Base-by-base conservation (phyloP, 2,797 vertebrate genomes). In the Artibeus lituratus region DNA sequence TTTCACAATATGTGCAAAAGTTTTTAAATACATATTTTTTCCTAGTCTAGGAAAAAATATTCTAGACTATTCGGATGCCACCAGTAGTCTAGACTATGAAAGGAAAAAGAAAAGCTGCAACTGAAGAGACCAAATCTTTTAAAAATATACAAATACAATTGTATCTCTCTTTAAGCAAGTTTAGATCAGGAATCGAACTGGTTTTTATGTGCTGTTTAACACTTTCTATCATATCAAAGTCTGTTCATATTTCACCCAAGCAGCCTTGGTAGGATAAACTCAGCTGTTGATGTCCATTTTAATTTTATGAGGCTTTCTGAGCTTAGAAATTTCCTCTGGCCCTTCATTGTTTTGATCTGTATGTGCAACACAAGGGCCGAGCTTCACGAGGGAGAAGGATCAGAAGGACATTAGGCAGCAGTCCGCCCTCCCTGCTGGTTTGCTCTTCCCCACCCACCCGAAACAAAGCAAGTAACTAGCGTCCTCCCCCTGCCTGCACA, bases 401-500 rank as follows among this genome's bases (percentile, higher is more conserved):
- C 26, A 9, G 55, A 18, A 74, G 49, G 26, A 22, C n/a, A 29
- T 10, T 1, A 5, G 24, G 11, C 4, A n/a, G 16, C 10, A 51
- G 18, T 0, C 1, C 62, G 35, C 7, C 6, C 15, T 62, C 51
- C 24, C 22, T 21, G 3, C 7, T 5, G 44, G 7, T 21, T 18
- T 51, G 2, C 10, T 32, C 19, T 24, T 15, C 8, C 3, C 2
- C 19, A 18, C 10, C 51, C 1, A 24, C 29, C n/a, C 19, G 26
- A 21, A 4, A 62, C 7, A 44, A 42, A 83, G 7, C 14, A 62
- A 29, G n/a, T 26, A 62, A 49, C 10, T 3, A 26, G 5, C 3
- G n/a, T n/a, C n/a, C n/a, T n/a, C n/a, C 14, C 12, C 2, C 11
- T 1, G 1, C 39, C 16, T 11, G 70, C 14, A 44, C 1, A 5